phyloP scores from a whole-genome alignment of 2,888 invertebrate genomes.

The Xylophagus ater region DNA sequence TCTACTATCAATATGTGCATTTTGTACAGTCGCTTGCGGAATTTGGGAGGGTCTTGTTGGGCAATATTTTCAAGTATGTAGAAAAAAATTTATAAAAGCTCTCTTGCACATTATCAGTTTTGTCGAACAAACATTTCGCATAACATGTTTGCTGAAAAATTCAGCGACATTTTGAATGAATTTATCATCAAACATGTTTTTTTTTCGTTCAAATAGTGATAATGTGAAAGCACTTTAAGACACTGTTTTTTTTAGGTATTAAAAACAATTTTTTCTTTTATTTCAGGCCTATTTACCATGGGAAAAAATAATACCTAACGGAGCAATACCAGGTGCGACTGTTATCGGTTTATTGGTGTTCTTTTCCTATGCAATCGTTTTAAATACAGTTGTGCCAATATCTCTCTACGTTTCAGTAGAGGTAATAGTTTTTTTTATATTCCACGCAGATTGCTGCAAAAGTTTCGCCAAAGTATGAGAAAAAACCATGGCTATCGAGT shows the following conservation, averaged over 20 bases:
- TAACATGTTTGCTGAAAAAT: neutral
- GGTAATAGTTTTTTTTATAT: conserved; percentile 41
- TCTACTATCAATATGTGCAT: conserved; percentile 91
- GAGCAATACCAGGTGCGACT: conserved; percentile 71
- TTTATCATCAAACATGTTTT: neutral
- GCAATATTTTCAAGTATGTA: conserved; percentile 62
- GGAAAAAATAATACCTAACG: conserved; percentile 82
- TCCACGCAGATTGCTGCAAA: neutral
- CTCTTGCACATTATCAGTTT: too few species aligned
- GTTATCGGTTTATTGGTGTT: conserved; percentile 94
- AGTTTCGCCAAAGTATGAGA: too few species aligned
- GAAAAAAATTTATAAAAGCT: neutral
- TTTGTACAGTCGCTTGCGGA: conserved; percentile 95
- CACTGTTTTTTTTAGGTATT: too few species aligned
- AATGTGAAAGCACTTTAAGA: too few species aligned
- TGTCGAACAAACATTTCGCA: neutral
- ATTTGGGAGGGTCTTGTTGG: conserved; percentile 95
- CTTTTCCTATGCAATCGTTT: conserved; percentile 98
- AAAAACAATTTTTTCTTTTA: neutral
- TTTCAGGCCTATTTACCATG: conserved; percentile 75
- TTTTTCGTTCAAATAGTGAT: neutral
- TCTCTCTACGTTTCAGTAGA: conserved; percentile 94
- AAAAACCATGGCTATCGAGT: too few species aligned
- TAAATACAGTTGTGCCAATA: conserved; percentile 99
- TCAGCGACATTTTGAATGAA: neutral